Conservation (phyloP, 1,140 invertebrate species). For the Pogonomyrmex californicus region DNA sequence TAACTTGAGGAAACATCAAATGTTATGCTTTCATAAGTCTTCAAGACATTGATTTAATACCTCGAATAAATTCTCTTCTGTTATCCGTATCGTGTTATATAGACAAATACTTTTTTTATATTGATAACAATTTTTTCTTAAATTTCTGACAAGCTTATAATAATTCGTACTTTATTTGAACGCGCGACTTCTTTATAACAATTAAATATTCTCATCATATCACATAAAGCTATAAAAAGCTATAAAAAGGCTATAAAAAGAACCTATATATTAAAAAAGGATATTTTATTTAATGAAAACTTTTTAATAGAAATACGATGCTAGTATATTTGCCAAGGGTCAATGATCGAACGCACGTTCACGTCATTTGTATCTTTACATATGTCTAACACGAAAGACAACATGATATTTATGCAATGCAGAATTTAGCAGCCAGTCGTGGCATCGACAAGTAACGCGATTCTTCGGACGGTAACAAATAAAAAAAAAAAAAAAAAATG, state of each 20-base stretch:
- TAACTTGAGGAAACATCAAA: not conserved
- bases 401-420: not conserved
- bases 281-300: constrained; percentile 45
- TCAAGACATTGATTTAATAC: not conserved
- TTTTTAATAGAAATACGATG: constrained; percentile 45
- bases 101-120: not conserved
- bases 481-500: constrained; percentile 4
- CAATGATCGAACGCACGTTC: constrained; percentile 66
- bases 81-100: not conserved
- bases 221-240: not conserved
- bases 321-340: constrained; percentile 57
- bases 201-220: not conserved
- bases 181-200: not conserved
- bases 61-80: not conserved
- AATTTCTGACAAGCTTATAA: not conserved
- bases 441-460: not conserved
- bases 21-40: not conserved
- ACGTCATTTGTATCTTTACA: constrained; percentile 67
- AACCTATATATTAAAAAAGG: not conserved
- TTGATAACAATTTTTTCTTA: not conserved
- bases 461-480: not conserved
- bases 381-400: constrained; percentile 49
- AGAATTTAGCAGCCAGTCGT: constrained; percentile 10
- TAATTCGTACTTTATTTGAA: not conserved
- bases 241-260: not conserved